These are phyloP conservation scores for Chaetophractus vellerosus DNA, from an alignment of 2,797 vertebrate genomes.

Conservation along the genomic window DNA sequence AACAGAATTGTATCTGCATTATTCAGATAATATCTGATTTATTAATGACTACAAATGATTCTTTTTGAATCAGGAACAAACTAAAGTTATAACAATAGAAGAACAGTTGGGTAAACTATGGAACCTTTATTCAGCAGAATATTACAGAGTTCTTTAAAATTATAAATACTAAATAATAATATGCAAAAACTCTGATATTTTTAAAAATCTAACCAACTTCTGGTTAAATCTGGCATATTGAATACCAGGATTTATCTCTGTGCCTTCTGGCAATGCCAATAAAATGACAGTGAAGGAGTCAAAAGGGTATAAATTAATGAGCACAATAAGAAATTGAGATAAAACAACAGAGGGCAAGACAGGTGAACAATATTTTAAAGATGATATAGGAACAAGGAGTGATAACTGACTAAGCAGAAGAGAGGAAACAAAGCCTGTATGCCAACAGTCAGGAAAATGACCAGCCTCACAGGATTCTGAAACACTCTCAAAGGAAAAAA, in stretches of 20 bases:
- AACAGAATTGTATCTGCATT: background rate
- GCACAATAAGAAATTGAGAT: background rate
- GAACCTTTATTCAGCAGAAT: background rate
- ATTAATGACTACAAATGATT: background rate
- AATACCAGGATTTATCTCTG: background rate
- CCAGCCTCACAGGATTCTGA: background rate
- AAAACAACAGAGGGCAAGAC: background rate
- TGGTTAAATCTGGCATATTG: background rate
- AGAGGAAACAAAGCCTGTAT: background rate
- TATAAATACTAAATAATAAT: background rate
- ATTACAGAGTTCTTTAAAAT: background rate
- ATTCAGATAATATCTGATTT: background rate
- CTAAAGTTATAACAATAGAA: slow-evolving; percentile 6
- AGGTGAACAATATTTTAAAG: background rate
- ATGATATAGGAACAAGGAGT: background rate
- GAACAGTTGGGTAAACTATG: background rate
- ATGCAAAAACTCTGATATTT: background rate
- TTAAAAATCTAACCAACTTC: background rate
- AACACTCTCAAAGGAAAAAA: no score
- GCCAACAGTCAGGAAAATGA: background rate
- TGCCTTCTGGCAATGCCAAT: background rate
- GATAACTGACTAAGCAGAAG: no score
- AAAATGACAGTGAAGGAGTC: background rate
- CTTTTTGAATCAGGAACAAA: background rate
- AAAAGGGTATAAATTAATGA: background rate